Conservation (phyloP, 2,113 vertebrate species). For the Synchiropus splendidus region DNA sequence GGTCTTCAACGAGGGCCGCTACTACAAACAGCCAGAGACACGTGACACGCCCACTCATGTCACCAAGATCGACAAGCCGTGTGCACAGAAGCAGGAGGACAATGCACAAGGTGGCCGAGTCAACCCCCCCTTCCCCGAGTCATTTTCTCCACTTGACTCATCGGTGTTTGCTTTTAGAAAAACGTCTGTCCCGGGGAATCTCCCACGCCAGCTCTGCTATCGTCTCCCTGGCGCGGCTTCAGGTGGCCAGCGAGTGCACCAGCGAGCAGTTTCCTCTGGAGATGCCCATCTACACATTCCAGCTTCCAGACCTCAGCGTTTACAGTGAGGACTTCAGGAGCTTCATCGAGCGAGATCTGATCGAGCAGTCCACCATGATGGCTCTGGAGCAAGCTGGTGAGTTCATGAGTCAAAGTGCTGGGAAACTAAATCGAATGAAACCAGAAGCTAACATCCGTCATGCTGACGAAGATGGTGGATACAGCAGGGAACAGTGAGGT, state of each 20-base stretch:
- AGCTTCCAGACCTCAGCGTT: constrained; percentile 92
- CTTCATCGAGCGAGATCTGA: constrained; percentile 93
- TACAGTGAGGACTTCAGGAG: constrained; percentile 97
- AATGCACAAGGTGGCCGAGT: constrained; percentile 52
- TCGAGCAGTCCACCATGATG: constrained; percentile 96
- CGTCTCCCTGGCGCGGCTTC: constrained; percentile 88
- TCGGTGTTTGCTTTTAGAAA: constrained; percentile 66
- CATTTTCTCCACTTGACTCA: not conserved
- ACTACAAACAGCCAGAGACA: constrained; percentile 69
- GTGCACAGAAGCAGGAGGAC: constrained; percentile 85
- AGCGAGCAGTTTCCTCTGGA: constrained; percentile 92
- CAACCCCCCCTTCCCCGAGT: not conserved
- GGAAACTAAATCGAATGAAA: too few species aligned
- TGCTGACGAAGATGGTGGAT: too few species aligned
- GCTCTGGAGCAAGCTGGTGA: constrained; percentile 94
- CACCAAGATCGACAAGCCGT: constrained; percentile 59
- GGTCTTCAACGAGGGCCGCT: constrained; percentile 88
- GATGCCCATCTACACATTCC: constrained; percentile 99
- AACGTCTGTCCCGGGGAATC: constrained; percentile 94
- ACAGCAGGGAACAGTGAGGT: too few species aligned
- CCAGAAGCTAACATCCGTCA: constrained; percentile 4
- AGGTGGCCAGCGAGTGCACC: constrained; percentile 87
- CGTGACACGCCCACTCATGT: constrained; percentile 72
- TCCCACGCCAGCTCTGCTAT: constrained; percentile 99
- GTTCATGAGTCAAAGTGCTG: constrained; percentile 37